phyloP scores from a whole-genome alignment of 2,113 vertebrate species.

The Pica pica region DNA sequence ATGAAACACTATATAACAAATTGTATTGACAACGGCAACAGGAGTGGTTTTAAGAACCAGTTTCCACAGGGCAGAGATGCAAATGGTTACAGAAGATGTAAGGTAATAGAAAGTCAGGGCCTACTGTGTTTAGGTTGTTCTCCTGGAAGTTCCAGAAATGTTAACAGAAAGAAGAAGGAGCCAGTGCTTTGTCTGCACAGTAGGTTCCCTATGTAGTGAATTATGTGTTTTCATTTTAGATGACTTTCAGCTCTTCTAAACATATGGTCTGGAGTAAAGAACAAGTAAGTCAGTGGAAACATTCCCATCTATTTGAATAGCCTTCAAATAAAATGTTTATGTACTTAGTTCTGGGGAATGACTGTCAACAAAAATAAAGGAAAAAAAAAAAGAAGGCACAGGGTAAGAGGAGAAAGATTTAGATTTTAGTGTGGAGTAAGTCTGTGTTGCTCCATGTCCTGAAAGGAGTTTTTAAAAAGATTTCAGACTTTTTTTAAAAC shows the following conservation, averaged over 20 bases:
- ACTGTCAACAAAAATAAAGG: background rate
- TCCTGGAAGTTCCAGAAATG: background rate
- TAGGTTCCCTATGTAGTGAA: background rate
- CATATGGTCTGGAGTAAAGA: background rate
- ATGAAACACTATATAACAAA: background rate
- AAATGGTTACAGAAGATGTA: background rate
- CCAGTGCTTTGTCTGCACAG: background rate
- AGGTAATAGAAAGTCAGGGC: background rate
- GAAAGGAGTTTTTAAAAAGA: background rate
- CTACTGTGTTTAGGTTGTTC: background rate
- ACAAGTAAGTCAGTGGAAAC: background rate
- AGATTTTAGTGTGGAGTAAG: background rate
- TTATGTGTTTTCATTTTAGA: background rate
- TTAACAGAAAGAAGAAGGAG: background rate
- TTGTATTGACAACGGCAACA: background rate
- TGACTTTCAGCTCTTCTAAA: background rate
- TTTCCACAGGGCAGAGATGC: background rate
- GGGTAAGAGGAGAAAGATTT: background rate
- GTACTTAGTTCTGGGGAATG: background rate
- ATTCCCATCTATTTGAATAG: background rate
- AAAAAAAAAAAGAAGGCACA: fast-evolving
- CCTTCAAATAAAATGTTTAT: background rate
- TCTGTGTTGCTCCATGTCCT: background rate
- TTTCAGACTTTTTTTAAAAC: background rate
- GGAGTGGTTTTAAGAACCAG: background rate